Base-by-base conservation (phyloP, 1,140 invertebrate genomes). In the Nixonia krombeini region DNA sequence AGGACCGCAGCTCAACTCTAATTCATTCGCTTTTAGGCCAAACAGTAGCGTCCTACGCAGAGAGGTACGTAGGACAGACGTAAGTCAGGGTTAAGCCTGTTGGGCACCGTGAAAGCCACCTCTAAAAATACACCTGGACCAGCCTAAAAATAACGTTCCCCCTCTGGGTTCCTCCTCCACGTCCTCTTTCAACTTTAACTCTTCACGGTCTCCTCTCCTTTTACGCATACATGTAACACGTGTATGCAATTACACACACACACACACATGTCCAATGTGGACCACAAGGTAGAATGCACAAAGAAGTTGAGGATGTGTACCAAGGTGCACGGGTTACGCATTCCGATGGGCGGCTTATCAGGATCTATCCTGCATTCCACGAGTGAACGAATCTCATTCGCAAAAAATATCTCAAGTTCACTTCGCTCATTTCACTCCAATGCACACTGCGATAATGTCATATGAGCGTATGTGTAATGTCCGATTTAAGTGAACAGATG, bases 301-400 rank as follows among this genome's bases (percentile, higher is more conserved):
- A 73, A 66, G 62, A 65, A 73, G 68, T 63, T 51, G 31, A 61
- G 69, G 57, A 72, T 64, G 71, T 70, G 55, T 52, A 64, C 77
- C 74, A 81, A 79, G 79, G 74, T 78, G 77, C 75, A 78, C 79
- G 76, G 76, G 75, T 79, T 80, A 77, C 66, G 73, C 80, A 82
- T 82, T 82, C 80, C 80, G 70, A 80, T 79, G 79, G 74, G 73
- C 76, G 77, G 78, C 73, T 80, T 81, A 82, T 82, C 79, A 81
- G 71, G 74, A 80, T 82, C 73, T 77, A 77, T 76, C 75, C 80
- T 72, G 74, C 77, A 73, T 76, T 74, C 73, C 63, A 67, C 37
- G 56, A 59, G 53, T 53, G 52, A 65, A 40, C 56, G 49, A 53
- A 47, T 47, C 62, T 44, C 53, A 65, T 65, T 49, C 49, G 46